Evolutionary conservation across 2,113 vertebrate genomes (phyloP).

Genomic region (Saguinus imperator): DNA sequence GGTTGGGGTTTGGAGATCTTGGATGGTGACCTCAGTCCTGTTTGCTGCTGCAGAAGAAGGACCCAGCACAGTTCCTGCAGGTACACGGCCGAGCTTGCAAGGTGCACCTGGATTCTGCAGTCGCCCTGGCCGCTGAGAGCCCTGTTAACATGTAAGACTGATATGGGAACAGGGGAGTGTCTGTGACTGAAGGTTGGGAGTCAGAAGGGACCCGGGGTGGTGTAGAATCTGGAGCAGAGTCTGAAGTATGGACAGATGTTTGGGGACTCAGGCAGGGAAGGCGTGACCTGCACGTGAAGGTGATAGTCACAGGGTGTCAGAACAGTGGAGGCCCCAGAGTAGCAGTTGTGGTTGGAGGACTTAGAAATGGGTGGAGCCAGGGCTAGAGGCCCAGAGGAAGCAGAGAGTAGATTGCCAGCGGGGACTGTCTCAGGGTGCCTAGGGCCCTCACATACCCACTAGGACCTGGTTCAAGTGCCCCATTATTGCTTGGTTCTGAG

Average conservation of each 20-base stretch:
- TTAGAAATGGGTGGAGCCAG: background rate
- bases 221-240: background rate
- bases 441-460: background rate
- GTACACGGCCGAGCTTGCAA: constrained; percentile 96
- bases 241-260: background rate
- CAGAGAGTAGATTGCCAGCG: background rate
- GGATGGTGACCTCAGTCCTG: background rate
- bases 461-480: background rate
- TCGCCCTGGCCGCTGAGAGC: constrained; percentile 94
- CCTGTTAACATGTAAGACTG: constrained; percentile 94
- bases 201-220: background rate
- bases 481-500: background rate
- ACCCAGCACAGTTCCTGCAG: constrained; percentile 97
- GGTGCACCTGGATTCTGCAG: constrained; percentile 95
- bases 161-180: rapidly evolving
- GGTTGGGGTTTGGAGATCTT: background rate
- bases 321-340: background rate
- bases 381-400: background rate
- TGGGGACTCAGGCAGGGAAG: background rate
- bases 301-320: background rate
- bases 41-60: constrained; percentile 90
- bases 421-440: background rate
- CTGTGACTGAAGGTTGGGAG: background rate
- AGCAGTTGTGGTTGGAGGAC: background rate
- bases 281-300: background rate